phyloP scores from a whole-genome alignment of 1,140 invertebrate species.

The Magallana ariakensis region DNA sequence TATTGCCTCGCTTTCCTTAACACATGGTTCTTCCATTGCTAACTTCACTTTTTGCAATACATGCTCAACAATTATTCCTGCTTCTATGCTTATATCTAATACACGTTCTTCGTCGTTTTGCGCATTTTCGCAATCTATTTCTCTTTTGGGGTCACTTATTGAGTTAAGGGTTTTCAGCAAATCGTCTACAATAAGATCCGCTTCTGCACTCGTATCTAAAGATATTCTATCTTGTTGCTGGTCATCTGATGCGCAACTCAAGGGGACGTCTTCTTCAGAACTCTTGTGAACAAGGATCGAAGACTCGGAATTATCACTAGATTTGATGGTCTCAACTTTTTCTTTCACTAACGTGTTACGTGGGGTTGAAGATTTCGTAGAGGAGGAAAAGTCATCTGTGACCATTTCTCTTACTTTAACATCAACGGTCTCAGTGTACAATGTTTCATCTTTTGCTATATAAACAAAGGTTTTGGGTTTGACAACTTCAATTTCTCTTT shows the following conservation, averaged over 20 bases:
- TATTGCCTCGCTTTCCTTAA: too few relatives aligned
- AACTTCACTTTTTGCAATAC: neutral
- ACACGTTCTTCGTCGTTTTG: neutral
- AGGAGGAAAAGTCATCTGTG: neutral
- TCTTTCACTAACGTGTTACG: neutral
- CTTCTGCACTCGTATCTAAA: constrained; percentile 28
- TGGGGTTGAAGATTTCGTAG: neutral
- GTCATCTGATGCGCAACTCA: neutral
- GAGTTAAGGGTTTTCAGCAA: neutral
- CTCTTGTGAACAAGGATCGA: constrained; percentile 30
- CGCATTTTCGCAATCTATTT: neutral
- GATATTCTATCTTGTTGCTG: constrained; percentile 7
- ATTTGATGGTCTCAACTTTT: constrained; percentile 11
- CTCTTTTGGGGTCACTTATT: neutral
- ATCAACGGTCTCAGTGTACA: constrained; percentile 39
- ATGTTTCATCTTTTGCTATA: constrained; percentile 36
- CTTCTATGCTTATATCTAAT: neutral
- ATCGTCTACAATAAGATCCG: neutral
- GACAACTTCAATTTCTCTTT: neutral
- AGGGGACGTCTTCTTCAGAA: neutral
- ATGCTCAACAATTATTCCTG: neutral
- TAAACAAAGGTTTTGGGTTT: constrained; percentile 40
- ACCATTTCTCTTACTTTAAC: neutral
- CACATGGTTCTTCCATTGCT: too few relatives aligned
- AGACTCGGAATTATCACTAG: constrained; percentile 11